Evolutionary conservation across 2,888 invertebrate species (phyloP).

Genomic region (Tanytarsus gracilentus): DNA sequence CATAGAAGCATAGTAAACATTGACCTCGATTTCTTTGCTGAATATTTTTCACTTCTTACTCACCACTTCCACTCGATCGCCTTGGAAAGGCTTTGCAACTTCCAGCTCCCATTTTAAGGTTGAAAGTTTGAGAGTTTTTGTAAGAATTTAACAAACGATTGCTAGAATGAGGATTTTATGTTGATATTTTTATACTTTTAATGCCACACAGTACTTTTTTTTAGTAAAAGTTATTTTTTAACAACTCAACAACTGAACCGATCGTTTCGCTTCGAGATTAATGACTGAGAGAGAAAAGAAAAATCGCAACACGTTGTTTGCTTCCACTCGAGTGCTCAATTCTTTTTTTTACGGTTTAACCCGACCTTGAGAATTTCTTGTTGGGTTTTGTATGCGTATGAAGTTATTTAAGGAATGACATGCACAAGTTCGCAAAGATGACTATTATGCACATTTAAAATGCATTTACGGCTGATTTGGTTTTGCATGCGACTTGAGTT

Average conservation of each 20-base stretch:
- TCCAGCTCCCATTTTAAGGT: constrained; percentile 15
- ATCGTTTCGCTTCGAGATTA: background rate
- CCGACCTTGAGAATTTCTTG: background rate
- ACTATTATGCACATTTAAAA: too few relatives aligned
- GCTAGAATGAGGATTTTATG: background rate
- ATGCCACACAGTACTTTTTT: background rate
- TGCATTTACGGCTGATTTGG: too few relatives aligned
- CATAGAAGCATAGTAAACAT: background rate
- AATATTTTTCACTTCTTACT: background rate
- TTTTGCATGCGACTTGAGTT: too few relatives aligned
- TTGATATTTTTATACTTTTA: background rate
- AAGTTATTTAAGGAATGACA: too few relatives aligned
- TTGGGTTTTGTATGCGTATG: too few relatives aligned
- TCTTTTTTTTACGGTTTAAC: background rate
- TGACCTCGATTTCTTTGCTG: background rate
- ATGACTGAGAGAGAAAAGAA: constrained; percentile 5
- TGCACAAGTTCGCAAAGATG: too few relatives aligned
- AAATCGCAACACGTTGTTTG: background rate
- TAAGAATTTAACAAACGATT: background rate
- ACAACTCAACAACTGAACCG: background rate
- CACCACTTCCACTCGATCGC: background rate
- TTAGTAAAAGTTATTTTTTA: background rate
- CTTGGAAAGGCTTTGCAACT: constrained; percentile 21
- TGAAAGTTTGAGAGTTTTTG: background rate
- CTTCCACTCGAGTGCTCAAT: background rate